These are phyloP conservation scores for Gymnorhina tibicen DNA, from an alignment of 2,113 vertebrate species.

Conservation along the genomic window DNA sequence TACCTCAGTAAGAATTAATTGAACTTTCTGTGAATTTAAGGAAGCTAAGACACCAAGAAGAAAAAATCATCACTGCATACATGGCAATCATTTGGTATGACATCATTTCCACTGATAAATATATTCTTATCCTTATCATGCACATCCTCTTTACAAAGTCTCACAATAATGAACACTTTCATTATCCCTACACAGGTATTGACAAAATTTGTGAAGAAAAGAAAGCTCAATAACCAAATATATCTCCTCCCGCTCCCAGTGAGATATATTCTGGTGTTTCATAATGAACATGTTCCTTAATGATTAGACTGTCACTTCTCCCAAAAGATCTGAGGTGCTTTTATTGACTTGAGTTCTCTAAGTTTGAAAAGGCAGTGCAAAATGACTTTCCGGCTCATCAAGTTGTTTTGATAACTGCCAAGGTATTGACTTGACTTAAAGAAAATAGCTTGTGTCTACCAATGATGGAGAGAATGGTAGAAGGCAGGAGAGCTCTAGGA, in stretches of 20 bases:
- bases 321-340: neutral
- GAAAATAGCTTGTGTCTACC: constrained; percentile 11
- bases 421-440: constrained; percentile 33
- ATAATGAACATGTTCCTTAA: constrained; percentile 23
- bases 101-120: neutral
- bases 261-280: neutral
- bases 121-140: neutral
- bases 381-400: constrained; percentile 21
- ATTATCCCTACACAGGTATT: neutral
- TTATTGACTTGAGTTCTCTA: constrained; percentile 35
- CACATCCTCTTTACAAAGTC: neutral
- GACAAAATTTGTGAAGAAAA: constrained; percentile 8
- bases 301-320: constrained; percentile 14
- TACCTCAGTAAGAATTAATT: neutral
- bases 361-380: constrained; percentile 32
- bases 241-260: neutral
- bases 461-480: neutral
- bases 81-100: neutral
- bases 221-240: constrained; percentile 11
- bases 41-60: neutral
- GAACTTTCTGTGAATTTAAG: neutral
- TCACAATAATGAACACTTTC: neutral
- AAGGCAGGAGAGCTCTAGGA: neutral
- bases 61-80: neutral
- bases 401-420: constrained; percentile 8